Evolutionary conservation across 2,797 vertebrate species (phyloP).

Genomic region (Coranthus polyacanthus): DNA sequence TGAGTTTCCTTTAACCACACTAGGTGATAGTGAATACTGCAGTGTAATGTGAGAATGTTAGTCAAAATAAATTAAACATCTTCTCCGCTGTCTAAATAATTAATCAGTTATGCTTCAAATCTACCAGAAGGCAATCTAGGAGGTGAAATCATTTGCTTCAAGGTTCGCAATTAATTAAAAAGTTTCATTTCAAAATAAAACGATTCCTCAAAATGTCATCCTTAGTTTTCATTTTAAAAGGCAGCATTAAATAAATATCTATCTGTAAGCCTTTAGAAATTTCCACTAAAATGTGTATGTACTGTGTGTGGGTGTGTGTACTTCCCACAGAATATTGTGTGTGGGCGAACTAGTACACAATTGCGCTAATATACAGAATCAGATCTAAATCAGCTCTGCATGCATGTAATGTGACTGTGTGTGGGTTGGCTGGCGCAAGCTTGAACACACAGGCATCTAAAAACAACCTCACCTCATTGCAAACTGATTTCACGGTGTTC

Average conservation of each 20-base stretch:
- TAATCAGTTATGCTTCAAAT: constrained; percentile 47
- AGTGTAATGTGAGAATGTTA: constrained; percentile 64
- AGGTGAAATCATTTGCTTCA: constrained; percentile 15
- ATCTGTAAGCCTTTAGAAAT: constrained; percentile 13
- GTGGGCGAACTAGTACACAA: constrained; percentile 40
- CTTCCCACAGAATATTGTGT: constrained; percentile 22
- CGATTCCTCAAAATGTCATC: neutral
- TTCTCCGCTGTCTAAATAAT: constrained; percentile 60
- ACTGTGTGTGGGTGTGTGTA: constrained; percentile 47
- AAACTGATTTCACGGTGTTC: constrained; percentile 60
- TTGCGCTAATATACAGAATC: constrained; percentile 35
- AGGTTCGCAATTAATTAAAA: constrained; percentile 27
- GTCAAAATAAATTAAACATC: constrained; percentile 62
- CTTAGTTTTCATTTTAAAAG: neutral
- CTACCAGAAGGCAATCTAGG: constrained; percentile 35
- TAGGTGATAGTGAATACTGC: constrained; percentile 25
- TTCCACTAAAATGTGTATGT: constrained; percentile 7
- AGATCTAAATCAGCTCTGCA: constrained; percentile 37
- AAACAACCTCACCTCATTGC: constrained; percentile 52
- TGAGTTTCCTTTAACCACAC: constrained; percentile 14
- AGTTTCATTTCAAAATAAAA: constrained; percentile 7
- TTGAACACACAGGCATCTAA: constrained; percentile 33
- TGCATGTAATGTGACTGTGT: constrained; percentile 28
- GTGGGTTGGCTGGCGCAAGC: constrained; percentile 52
- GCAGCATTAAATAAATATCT: neutral